Conservation (phyloP, 2,113 vertebrate genomes). For the Xyliphius kryptos region DNA sequence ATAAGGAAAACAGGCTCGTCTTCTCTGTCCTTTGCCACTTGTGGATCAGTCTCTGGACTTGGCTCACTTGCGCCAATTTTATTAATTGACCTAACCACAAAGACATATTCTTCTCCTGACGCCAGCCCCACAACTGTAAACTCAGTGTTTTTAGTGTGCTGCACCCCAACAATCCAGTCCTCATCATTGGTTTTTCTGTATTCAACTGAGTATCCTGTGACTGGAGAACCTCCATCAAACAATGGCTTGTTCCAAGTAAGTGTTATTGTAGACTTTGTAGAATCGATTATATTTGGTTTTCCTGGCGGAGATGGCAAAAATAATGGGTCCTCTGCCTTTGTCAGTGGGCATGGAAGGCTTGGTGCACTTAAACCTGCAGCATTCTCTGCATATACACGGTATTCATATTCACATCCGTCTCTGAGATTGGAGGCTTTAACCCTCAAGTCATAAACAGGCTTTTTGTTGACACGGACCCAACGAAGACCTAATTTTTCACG, state of each 20-base stretch:
- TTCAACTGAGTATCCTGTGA: slow-evolving; percentile 89
- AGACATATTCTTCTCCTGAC: slow-evolving; percentile 82
- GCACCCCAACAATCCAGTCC: slow-evolving; percentile 84
- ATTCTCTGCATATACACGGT: slow-evolving; percentile 94
- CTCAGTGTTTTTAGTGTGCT: slow-evolving; percentile 85
- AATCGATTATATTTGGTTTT: slow-evolving; percentile 89
- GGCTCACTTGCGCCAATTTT: slow-evolving; percentile 88
- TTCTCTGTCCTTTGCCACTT: slow-evolving; percentile 87
- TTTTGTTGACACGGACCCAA: slow-evolving; percentile 97
- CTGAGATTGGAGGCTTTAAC: slow-evolving; percentile 90
- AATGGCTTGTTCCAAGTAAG: slow-evolving; percentile 88
- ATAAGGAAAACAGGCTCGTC: slow-evolving; percentile 93
- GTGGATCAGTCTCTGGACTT: slow-evolving; percentile 81
- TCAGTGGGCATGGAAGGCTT: slow-evolving; percentile 77
- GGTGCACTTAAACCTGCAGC: slow-evolving; percentile 88
- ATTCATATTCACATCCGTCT: slow-evolving; percentile 91
- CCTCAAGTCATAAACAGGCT: slow-evolving; percentile 93
- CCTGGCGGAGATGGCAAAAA: slow-evolving; percentile 90
- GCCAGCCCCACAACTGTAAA: slow-evolving; percentile 80
- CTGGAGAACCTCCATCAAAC: slow-evolving; percentile 89
- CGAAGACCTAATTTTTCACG: slow-evolving; percentile 88
- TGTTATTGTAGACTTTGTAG: slow-evolving; percentile 77
- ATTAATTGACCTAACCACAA: slow-evolving; percentile 89
- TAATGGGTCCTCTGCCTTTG: slow-evolving; percentile 86
- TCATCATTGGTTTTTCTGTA: slow-evolving; percentile 83